Percentiles rank a stretch among this genome's conserved stretches.
Evolutionary conservation across 2,797 vertebrate species (phyloP).

Genomic region (Pelodytes ibericus): DNA sequence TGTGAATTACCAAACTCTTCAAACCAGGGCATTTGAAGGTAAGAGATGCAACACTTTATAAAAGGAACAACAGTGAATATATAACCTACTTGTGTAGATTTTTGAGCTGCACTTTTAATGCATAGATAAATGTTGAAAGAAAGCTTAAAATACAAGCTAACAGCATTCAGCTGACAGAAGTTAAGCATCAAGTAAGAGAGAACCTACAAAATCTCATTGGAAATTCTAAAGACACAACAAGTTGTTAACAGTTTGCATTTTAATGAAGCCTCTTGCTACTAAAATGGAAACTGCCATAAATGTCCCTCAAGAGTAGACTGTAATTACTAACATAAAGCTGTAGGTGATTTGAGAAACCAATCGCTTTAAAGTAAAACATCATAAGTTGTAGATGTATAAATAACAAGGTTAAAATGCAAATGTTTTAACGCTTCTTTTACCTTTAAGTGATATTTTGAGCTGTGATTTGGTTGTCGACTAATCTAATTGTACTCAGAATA

Average conservation of each 20-base stretch:
- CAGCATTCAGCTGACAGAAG: conserved; percentile 44
- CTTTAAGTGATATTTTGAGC: conserved; percentile 33
- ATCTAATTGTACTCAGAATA: conserved; percentile 34
- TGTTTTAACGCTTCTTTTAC: conserved; percentile 15
- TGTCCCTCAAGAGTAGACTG: conserved; percentile 5
- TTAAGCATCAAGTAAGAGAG: conserved; percentile 52
- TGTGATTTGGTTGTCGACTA: conserved; percentile 7
- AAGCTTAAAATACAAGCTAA: not conserved
- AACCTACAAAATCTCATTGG: conserved; percentile 41
- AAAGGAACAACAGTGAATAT: too few species aligned
- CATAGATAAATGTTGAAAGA: not conserved
- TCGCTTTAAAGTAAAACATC: conserved; percentile 29
- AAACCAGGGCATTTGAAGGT: too few species aligned
- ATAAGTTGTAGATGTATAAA: conserved; percentile 38
- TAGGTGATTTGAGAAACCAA: conserved; percentile 50
- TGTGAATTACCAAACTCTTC: too few species aligned
- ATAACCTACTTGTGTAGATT: too few species aligned
- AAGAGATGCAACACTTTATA: too few species aligned
- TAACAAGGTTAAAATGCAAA: conserved; percentile 41
- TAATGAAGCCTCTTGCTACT: conserved; percentile 48
- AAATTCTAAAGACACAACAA: conserved; percentile 56
- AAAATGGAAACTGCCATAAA: conserved; percentile 54
- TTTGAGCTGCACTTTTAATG: not conserved
- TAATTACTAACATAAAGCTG: conserved; percentile 43
- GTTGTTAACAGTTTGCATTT: conserved; percentile 54